Evolutionary conservation across 1,140 invertebrate genomes (phyloP).

Genomic region (Copidosoma floridanum): DNA sequence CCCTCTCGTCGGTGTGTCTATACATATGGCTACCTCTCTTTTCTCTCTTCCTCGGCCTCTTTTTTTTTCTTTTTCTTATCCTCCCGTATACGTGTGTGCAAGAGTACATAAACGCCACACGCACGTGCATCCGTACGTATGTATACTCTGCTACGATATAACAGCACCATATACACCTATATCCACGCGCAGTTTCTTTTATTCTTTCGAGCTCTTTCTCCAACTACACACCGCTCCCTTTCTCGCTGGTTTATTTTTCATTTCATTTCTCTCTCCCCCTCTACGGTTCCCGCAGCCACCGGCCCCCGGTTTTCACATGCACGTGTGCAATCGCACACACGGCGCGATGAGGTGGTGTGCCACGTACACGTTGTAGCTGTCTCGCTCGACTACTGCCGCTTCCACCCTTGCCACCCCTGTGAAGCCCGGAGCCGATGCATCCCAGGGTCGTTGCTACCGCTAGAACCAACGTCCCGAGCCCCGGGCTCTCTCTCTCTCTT

Average conservation of each 20-base stretch:
- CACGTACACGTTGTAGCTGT: constrained; percentile 6
- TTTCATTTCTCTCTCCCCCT: constrained; percentile 5
- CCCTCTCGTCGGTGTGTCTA: background rate
- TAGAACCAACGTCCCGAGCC: constrained; percentile 56
- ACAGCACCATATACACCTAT: no score
- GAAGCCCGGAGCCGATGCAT: constrained; percentile 58
- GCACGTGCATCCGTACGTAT: no score
- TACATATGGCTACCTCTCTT: constrained; percentile 8
- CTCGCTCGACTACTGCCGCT: constrained; percentile 30
- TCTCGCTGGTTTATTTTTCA: constrained; percentile 16
- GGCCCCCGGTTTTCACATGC: constrained; percentile 28
- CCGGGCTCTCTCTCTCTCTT: constrained; percentile 32
- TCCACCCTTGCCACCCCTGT: constrained; percentile 45
- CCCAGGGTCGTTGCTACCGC: constrained; percentile 58
- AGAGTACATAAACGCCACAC: no score
- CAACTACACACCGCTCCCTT: constrained; percentile 5
- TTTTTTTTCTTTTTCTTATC: constrained; percentile 4
- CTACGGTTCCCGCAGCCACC: constrained; percentile 16
- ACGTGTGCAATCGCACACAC: constrained; percentile 22
- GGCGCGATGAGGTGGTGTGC: constrained; percentile 20
- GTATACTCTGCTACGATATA: no score
- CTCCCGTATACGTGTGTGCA: no score
- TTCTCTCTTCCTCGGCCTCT: constrained; percentile 14
- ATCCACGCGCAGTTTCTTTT: no score
- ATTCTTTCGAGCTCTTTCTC: constrained; percentile 11